Percentiles rank a stretch among this genome's conserved stretches.
phyloP scores from a whole-genome alignment of 30 jellyfish, hydroid and myxozoan genomes.

The Turritopsis dohrnii region DNA sequence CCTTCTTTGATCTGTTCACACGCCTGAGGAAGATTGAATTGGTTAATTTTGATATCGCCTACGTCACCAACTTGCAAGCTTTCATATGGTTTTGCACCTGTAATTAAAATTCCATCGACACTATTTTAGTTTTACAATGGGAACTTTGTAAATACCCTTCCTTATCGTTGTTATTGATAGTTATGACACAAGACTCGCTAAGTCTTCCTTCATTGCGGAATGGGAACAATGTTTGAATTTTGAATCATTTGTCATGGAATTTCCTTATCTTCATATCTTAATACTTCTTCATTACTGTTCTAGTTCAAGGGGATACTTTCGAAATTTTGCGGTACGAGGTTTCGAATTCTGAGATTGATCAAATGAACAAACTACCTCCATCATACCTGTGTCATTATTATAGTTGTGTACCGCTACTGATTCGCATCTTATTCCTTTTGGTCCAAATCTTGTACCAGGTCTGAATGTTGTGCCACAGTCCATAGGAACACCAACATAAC shows the following conservation, averaged over 20 bases:
- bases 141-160: too few species aligned
- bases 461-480: conserved; percentile 77
- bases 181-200: too few species aligned
- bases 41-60: conserved; percentile 55
- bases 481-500: conserved; percentile 76
- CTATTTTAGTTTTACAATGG: neutral
- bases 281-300: too few species aligned
- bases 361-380: neutral
- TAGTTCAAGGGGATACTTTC: too few species aligned
- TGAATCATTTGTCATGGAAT: too few species aligned
- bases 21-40: conserved; percentile 50
- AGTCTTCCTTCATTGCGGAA: too few species aligned
- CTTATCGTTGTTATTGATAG: too few species aligned
- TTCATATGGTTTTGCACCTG: conserved; percentile 75
- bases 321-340: too few species aligned
- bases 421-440: conserved; percentile 70
- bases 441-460: conserved; percentile 78
- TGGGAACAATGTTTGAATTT: too few species aligned
- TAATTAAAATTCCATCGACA: neutral
- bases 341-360: too few species aligned
- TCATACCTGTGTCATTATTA: conserved; percentile 69
- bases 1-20: conserved; percentile 52
- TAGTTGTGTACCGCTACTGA: conserved; percentile 48
- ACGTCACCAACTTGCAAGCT: conserved; percentile 77
- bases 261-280: too few species aligned